These are phyloP conservation scores for Zelostemma sp. DNA, from an alignment of 1,140 invertebrate species.

Conservation along the genomic window DNA sequence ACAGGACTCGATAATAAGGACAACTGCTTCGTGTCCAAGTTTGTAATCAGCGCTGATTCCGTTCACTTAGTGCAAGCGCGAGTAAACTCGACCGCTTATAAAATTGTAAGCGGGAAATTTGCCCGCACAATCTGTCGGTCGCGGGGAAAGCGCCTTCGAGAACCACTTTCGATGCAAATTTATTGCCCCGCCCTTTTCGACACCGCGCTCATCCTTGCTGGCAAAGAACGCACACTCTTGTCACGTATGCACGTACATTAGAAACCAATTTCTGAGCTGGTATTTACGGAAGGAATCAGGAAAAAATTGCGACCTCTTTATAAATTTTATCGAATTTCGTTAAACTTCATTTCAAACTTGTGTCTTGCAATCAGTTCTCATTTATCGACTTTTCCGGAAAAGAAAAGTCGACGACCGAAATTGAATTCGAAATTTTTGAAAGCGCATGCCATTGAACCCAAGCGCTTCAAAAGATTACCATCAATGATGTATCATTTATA, in stretches of 20 bases:
- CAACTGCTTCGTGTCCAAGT: no score
- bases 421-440: neutral
- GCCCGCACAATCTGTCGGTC: constrained; percentile 55
- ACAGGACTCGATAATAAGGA: no score
- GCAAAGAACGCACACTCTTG: constrained; percentile 16
- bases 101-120: constrained; percentile 56
- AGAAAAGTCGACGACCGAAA: constrained; percentile 3
- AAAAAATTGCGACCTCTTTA: constrained; percentile 16
- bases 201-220: neutral
- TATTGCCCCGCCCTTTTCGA: constrained; percentile 46
- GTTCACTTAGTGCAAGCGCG: neutral
- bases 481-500: neutral
- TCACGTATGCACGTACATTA: constrained; percentile 20
- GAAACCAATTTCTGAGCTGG: constrained; percentile 52
- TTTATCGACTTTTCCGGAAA: constrained; percentile 13
- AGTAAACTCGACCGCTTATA: constrained; percentile 19
- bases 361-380: constrained; percentile 7
- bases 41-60: no score
- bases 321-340: constrained; percentile 18
- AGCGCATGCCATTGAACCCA: no score
- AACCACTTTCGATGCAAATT: constrained; percentile 71
- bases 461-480: neutral
- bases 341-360: constrained; percentile 3
- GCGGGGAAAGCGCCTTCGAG: constrained; percentile 56
- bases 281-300: constrained; percentile 21